phyloP scores from a whole-genome alignment of 2,888 invertebrate genomes.

The Chouioia cunea region DNA sequence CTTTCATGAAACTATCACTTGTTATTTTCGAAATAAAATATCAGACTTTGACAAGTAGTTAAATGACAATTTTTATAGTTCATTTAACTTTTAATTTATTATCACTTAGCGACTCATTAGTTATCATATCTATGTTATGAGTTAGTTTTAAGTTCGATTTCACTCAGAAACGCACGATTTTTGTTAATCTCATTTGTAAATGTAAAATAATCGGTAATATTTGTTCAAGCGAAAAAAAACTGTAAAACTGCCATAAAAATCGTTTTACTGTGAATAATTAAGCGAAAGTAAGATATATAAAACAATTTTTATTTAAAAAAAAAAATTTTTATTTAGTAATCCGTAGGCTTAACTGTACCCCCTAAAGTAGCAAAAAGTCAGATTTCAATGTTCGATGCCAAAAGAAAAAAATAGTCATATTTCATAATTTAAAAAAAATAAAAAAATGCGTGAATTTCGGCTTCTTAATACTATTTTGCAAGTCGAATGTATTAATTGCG shows the following conservation, averaged over 20 bases:
- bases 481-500: constrained; percentile 36
- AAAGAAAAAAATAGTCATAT: constrained; percentile 43
- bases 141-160: constrained; percentile 17
- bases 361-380: constrained; percentile 30
- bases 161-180: too few relatives aligned
- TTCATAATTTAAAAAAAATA: constrained; percentile 21
- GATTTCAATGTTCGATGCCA: constrained; percentile 50
- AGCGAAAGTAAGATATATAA: constrained; percentile 4
- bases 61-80: constrained; percentile 1
- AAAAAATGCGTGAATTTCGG: constrained; percentile 40
- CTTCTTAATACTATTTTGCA: constrained; percentile 43
- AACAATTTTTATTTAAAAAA: constrained; percentile 3
- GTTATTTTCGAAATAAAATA: constrained; percentile 24
- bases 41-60: constrained; percentile 25
- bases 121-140: constrained; percentile 25
- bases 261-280: constrained; percentile 22
- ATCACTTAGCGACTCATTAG: constrained; percentile 17
- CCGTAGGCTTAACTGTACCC: constrained; percentile 16
- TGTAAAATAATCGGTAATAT: constrained; percentile 17
- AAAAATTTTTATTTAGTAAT: constrained; percentile 24
- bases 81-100: constrained; percentile 7
- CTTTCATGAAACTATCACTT: too few relatives aligned
- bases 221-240: constrained; percentile 17
- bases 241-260: constrained; percentile 20
- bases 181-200: too few relatives aligned